Evolutionary conservation across 92 coral and sea anemone genomes (phyloP), one percentile per base, ranked within the genome.

Genomic region (Porites rus): DNA sequence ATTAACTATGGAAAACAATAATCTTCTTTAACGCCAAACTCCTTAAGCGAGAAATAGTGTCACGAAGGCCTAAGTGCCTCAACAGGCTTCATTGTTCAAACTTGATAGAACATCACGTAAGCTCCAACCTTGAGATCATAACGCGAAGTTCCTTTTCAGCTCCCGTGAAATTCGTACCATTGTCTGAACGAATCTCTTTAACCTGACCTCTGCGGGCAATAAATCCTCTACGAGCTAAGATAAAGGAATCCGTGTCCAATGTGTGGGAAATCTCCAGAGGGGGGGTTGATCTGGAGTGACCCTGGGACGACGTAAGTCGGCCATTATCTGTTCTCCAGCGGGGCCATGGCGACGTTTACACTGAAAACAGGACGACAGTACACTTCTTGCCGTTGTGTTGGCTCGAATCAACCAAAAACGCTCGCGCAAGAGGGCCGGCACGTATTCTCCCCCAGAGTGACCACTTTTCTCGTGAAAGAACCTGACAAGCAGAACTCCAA

Each of bases 371-470:
- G 56, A 11, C 12, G 72, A n/a, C 8, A 87, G 72, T 6, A 81
- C 77, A 3, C 69, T 89, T 63, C 87, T 61, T 21, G 80, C 85
- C 13, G 63, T 65, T 1, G 89, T 52, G 31, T 75, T 72, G 22
- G 78, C 88, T 56, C 77, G 51, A 10, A 86, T 69, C 18, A 90
- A 11, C 91, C 91, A 86, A 61, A 50, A 81, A 11, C 87, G 70
- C 16, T 76, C 73, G n/a, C 88, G 67, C 68, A 87, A 18, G 31
- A 74, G 75, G 54, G 91, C 68, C 1, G 86, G 75, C 1, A 87
- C 88, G 61, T 86, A 76, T 77, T 90, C 87, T 65, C 90, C 76
- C 9, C 88, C 90, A 3, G 93, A 90, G 69, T 86, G 90, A 25
- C 93, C 87, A 69, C 91, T 78, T 14, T 24, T 59, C 20, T 10